Percentiles rank a stretch among this genome's conserved stretches.
Evolutionary conservation across 1,140 invertebrate species (phyloP).

Genomic region (Rhyzopertha dominica): DNA sequence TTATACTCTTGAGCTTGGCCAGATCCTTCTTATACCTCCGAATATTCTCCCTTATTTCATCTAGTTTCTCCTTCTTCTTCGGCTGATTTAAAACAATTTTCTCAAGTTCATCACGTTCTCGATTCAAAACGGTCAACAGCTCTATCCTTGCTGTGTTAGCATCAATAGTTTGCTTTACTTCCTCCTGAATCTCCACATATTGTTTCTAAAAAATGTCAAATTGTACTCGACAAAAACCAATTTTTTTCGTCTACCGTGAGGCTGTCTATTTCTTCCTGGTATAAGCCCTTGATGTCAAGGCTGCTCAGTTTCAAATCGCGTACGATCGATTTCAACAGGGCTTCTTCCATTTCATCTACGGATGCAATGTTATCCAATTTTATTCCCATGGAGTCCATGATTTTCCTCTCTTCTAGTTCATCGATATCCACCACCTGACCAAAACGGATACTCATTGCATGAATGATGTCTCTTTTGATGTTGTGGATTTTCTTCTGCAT

Average conservation of each 20-base stretch:
- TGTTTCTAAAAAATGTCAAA: conserved; percentile 36
- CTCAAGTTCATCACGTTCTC: conserved; percentile 50
- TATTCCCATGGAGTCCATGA: conserved; percentile 48
- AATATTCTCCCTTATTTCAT: conserved; percentile 25
- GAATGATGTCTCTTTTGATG: conserved; percentile 49
- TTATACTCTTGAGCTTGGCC: conserved; percentile 40
- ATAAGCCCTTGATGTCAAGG: conserved; percentile 45
- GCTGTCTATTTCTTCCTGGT: conserved; percentile 43
- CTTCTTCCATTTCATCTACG: conserved; percentile 51
- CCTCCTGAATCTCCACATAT: conserved; percentile 39
- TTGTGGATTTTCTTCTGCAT: conserved; percentile 51
- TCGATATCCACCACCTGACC: conserved; percentile 52
- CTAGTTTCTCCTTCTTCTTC: conserved; percentile 40
- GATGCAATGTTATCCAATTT: no score
- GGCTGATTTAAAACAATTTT: conserved; percentile 44
- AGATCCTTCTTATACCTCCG: conserved; percentile 42
- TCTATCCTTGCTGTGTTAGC: conserved; percentile 55
- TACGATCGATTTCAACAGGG: conserved; percentile 51
- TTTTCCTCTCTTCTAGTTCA: conserved; percentile 52
- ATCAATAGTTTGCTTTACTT: conserved; percentile 47
- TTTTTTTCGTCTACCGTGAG: conserved; percentile 3
- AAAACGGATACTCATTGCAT: conserved; percentile 55
- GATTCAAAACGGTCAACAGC: conserved; percentile 51
- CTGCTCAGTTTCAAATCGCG: conserved; percentile 50
- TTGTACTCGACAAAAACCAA: no score